Percentiles rank a stretch among this genome's conserved stretches.
phyloP scores from a whole-genome alignment of 2,797 vertebrate genomes.

The Ctenosaura bakeri region DNA sequence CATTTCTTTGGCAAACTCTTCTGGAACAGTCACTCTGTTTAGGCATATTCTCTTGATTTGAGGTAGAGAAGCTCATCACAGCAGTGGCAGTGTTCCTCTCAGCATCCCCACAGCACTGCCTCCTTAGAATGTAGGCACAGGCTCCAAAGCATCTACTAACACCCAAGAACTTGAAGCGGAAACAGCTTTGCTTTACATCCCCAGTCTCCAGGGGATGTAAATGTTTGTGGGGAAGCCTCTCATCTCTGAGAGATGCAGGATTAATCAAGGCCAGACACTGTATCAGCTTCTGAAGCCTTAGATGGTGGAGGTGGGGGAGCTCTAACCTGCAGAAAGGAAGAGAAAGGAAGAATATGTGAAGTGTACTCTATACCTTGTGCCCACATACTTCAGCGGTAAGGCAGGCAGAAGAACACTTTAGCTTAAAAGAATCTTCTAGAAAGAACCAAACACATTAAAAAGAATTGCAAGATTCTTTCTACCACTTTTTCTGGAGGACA shows the following conservation, averaged over 20 bases:
- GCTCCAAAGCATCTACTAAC: not conserved
- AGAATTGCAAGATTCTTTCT: not conserved
- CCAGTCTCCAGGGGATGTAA: too few relatives aligned
- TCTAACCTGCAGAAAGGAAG: conserved; percentile 74
- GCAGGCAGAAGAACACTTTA: not conserved
- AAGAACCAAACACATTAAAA: not conserved
- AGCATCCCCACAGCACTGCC: not conserved
- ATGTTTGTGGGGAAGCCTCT: not conserved
- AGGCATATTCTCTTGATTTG: not conserved
- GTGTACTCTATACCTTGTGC: too few relatives aligned
- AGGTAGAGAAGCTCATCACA: not conserved
- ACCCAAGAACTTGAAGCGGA: not conserved
- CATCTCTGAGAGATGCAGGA: not conserved
- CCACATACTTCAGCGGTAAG: not conserved
- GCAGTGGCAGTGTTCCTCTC: not conserved
- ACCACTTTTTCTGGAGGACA: not conserved
- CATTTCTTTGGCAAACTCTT: not conserved
- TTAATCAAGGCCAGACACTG: conserved; percentile 43
- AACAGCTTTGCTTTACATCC: accelerated
- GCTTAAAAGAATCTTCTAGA: not conserved
- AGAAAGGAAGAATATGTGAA: not conserved
- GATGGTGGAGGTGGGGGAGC: conserved; percentile 78
- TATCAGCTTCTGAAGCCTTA: conserved; percentile 71
- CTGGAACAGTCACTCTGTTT: conserved; percentile 20
- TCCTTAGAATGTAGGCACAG: not conserved